Evolutionary conservation across 2,113 vertebrate genomes (phyloP), one percentile per base, ranked within the genome.

Genomic region (Leptobrachium leishanense): DNA sequence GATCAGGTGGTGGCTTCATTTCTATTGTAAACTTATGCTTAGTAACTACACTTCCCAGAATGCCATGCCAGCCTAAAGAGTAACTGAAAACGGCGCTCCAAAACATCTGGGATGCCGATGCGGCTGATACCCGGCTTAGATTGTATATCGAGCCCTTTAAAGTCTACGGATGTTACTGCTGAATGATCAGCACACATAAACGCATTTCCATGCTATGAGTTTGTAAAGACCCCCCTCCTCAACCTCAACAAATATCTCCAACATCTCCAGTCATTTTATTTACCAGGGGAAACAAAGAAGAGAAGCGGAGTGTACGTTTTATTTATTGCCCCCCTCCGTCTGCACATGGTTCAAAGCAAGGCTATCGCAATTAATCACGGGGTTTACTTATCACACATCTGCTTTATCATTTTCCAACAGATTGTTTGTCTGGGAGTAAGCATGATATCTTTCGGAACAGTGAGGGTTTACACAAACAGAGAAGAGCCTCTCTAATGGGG

Each of bases 401-500:
- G 75, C 53, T 78, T 63, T 50, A 59, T 64, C 76, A 71, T 70
- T 53, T 71, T n/a, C 68, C 20, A 71, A 63, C 68, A 78, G 68
- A 78, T 71, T 78, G 76, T 77, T 46, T 77, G 65, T 71, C 67
- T 50, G 67, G 11, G 69, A 78, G 76, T 78, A 78, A 31, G 68
- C 76, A 46, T 55, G 76, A 78, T 50, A 70, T 78, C 42, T 7
- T 31, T 57, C 15, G 10, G 63, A 80, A 73, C 71, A 74, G 77
- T 73, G 20, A 67, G 77, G 77, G 55, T 72, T 43, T 67, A 9
- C 53, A 66, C 63, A 79, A 50, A 73, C 20, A 79, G 46, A 42
- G 44, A 43, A 43, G 71, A 80, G 71, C 77, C 57, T 65, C 40
- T 42, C 54, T 74, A 80, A 80, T 80, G 71, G 41, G 40, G 3